phyloP scores from a whole-genome alignment of 2,113 vertebrate species.

The Melanerpes aurifrons region DNA sequence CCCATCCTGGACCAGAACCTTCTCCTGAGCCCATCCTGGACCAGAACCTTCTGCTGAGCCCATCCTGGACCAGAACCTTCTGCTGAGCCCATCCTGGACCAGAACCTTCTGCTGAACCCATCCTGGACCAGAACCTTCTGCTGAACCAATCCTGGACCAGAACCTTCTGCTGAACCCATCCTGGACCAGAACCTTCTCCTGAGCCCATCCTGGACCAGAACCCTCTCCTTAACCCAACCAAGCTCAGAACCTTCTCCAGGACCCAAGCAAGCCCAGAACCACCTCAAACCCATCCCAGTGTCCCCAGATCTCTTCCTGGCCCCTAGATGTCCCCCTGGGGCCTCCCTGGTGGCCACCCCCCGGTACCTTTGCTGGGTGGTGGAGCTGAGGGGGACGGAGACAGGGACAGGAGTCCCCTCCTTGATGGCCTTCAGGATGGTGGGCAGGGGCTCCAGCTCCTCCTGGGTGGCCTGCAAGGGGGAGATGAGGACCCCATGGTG shows the following conservation, averaged over 20 bases:
- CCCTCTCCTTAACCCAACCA: too few relatives aligned
- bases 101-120: too few relatives aligned
- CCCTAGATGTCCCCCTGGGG: not conserved
- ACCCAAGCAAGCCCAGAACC: not conserved
- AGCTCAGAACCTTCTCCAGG: too few relatives aligned
- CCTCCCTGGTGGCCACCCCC: not conserved
- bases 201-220: too few relatives aligned
- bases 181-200: not conserved
- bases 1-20: too few relatives aligned
- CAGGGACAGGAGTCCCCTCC: slow-evolving; percentile 76
- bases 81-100: too few relatives aligned
- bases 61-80: too few relatives aligned
- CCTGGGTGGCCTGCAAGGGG: slow-evolving; percentile 77
- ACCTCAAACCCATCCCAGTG: not conserved
- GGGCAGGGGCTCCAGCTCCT: slow-evolving; percentile 88
- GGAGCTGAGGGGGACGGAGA: slow-evolving; percentile 67
- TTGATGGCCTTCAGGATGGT: slow-evolving; percentile 89
- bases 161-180: too few relatives aligned
- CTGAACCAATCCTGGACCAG: too few relatives aligned
- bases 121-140: too few relatives aligned
- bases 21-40: too few relatives aligned
- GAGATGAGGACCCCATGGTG: not conserved
- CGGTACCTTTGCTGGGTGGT: not conserved
- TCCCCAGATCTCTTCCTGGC: not conserved
- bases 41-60: too few relatives aligned